These are phyloP conservation scores for Rhynchonycteris naso DNA, from an alignment of 2,797 vertebrate species.

Conservation along the genomic window DNA sequence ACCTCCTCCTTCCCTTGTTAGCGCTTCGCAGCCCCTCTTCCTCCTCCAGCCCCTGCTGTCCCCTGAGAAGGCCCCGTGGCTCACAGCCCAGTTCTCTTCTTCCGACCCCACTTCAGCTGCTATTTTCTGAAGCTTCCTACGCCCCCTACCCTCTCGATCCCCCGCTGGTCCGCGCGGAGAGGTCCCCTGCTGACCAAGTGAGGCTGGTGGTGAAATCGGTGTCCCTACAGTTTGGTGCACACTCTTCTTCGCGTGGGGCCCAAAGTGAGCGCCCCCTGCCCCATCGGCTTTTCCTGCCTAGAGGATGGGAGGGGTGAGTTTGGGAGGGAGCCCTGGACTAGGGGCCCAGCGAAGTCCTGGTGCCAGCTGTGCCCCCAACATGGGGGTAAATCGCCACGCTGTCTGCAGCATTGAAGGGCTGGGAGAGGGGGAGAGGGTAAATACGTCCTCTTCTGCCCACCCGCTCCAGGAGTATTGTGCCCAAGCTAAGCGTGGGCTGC, in stretches of 20 bases:
- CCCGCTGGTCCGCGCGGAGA: not conserved
- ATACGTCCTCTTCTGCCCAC: not conserved
- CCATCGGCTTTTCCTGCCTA: not conserved
- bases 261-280: not conserved
- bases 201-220: not conserved
- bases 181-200: not conserved
- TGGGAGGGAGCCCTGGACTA: not conserved
- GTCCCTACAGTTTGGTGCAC: not conserved
- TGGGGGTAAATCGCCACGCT: not conserved
- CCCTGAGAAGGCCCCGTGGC: slow-evolving; percentile 59
- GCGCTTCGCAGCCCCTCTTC: slow-evolving; percentile 62
- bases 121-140: slow-evolving; percentile 12
- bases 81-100: slow-evolving; percentile 58
- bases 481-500: not conserved
- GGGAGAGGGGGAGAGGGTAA: not conserved
- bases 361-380: not conserved
- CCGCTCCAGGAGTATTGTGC: not conserved
- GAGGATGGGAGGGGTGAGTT: not conserved
- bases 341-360: not conserved
- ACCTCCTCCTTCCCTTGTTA: slow-evolving; percentile 77
- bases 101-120: not conserved
- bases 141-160: not conserved
- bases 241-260: not conserved
- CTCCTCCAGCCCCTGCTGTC: not conserved
- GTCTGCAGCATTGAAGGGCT: not conserved